These are phyloP conservation scores for Vollenhovia emeryi DNA, from an alignment of 1,140 invertebrate genomes.

Conservation along the genomic window DNA sequence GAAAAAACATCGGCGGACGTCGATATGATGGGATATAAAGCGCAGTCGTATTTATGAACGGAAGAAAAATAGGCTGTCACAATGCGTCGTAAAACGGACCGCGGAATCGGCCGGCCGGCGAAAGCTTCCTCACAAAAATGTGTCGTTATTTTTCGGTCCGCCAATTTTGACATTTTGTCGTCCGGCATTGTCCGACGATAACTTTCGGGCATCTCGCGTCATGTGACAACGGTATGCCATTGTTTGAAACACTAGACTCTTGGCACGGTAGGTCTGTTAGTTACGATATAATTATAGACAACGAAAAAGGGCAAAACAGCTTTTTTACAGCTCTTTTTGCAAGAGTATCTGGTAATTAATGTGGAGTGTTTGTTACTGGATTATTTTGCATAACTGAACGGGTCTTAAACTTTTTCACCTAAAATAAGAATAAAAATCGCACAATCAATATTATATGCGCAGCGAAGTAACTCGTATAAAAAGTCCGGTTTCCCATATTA, in stretches of 20 bases:
- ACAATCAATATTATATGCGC: neutral
- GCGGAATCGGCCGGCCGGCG: neutral
- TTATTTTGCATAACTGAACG: neutral
- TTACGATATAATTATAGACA: neutral
- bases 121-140: constrained; percentile 34
- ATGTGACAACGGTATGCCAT: constrained; percentile 2
- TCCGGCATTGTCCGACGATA: constrained; percentile 28
- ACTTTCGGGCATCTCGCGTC: constrained; percentile 18
- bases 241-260: constrained; percentile 16
- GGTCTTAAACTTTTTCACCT: neutral
- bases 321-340: neutral
- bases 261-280: neutral
- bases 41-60: constrained; percentile 32
- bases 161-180: constrained; percentile 39
- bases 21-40: constrained; percentile 43
- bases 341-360: neutral
- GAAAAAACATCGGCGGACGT: constrained; percentile 8
- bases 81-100: constrained; percentile 17
- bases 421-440: neutral
- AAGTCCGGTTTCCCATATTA: neutral
- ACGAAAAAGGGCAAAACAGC: neutral
- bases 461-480: neutral
- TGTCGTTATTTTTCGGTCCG: constrained; percentile 32
- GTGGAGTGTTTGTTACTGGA: neutral
- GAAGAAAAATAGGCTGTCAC: constrained; percentile 48